phyloP scores from a whole-genome alignment of 2,113 vertebrate genomes.

The Steatornis caripensis region DNA sequence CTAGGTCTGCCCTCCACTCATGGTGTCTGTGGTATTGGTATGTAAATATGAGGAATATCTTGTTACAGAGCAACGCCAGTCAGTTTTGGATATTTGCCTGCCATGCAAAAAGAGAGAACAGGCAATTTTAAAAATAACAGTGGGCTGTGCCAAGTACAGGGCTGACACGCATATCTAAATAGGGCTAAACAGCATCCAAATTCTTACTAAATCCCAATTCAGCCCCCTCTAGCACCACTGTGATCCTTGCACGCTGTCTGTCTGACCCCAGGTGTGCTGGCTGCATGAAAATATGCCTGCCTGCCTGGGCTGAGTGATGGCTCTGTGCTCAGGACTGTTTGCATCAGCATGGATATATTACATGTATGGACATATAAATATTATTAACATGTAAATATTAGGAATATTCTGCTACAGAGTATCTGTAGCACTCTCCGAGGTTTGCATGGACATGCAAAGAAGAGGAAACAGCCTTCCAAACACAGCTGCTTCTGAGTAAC shows the following conservation, averaged over 20 bases:
- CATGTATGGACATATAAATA: not conserved
- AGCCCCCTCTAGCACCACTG: not conserved
- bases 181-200: not conserved
- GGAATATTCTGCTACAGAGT: not conserved
- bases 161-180: not conserved
- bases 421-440: not conserved
- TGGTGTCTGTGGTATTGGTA: fast-evolving
- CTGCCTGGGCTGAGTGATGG: not conserved
- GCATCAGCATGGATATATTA: not conserved
- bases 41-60: not conserved
- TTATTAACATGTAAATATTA: not conserved
- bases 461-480: not conserved
- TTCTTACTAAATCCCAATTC: not conserved
- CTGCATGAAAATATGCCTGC: not conserved
- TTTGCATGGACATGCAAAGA: slow-evolving; percentile 35
- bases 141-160: not conserved
- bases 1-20: not conserved
- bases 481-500: not conserved
- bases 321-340: not conserved
- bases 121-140: not conserved
- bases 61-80: not conserved
- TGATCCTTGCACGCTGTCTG: fast-evolving
- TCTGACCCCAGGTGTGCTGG: not conserved
- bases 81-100: not conserved
- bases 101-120: not conserved